Evolutionary conservation across 2,888 invertebrate genomes (phyloP), one percentile per base, ranked within the genome.

Genomic region (Chrysolina americana): DNA sequence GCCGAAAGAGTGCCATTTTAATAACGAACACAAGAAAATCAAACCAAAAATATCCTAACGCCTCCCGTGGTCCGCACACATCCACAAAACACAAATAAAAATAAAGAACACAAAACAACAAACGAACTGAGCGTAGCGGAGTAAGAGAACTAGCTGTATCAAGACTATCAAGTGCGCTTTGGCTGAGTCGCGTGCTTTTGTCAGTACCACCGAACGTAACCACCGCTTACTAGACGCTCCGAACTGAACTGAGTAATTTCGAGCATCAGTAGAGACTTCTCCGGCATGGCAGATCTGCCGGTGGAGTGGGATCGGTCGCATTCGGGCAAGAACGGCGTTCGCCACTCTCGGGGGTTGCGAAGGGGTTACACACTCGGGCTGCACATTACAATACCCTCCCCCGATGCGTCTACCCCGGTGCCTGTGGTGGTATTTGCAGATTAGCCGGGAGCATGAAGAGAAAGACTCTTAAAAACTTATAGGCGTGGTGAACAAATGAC

Each of bases 1-100:
- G 84, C 83, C 83, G 83, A 80, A 85, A 83, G 73, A 85, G 75
- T 80, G 85, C 86, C 86, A 87, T 86, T 77, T 23, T 21, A 21
- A 68, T 68, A 8, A 36, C 9, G 8, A 59, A 59, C 59, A 59
- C 59, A 68, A 41, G 5, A 74, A 68, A 71, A 74, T 68, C 44
- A 59, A 59, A 59, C 59, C 71, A 75, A 71, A 77, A 73, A 68
- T 66, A 63, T 63, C 36, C 75, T 63, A 69, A 65, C 65, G 28
- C 65, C 72, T 77, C 79, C 65, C 74, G 47, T 71, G 76, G 78
- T 75, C 66, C 74, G 68, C 75, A 71, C 74, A 74, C 70, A 71
- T 76, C 65, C 78, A 78, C 78, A 73, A 66, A 70, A 70, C 76
- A 78, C 74, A 68, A 65, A 74, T 23, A 69, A 75, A 63, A 78